Evolutionary conservation across 2,113 vertebrate species (phyloP).

Genomic region (Sinocyclocheilus maitianheensis): DNA sequence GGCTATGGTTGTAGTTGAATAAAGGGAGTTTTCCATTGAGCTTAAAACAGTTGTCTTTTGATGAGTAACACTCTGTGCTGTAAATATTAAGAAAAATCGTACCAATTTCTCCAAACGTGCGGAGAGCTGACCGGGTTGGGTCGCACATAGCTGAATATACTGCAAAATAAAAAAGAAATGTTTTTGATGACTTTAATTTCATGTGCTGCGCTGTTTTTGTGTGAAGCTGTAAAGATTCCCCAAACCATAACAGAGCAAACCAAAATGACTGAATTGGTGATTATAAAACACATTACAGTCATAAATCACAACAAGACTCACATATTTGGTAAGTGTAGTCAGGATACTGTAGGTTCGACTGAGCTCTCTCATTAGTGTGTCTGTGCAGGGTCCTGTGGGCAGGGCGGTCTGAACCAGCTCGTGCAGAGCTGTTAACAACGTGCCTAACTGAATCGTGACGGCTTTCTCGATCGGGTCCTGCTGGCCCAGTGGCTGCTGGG

Average conservation of each 20-base stretch:
- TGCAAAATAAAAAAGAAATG: slow-evolving; percentile 59
- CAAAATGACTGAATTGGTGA: neutral
- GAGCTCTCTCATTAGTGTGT: slow-evolving; percentile 84
- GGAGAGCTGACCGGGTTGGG: slow-evolving; percentile 70
- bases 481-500: slow-evolving; percentile 66
- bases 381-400: slow-evolving; percentile 83
- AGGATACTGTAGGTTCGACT: slow-evolving; percentile 88
- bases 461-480: slow-evolving; percentile 85
- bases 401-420: slow-evolving; percentile 92
- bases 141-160: slow-evolving; percentile 88
- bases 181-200: neutral
- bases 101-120: slow-evolving; percentile 93
- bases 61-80: too few species aligned
- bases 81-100: slow-evolving; percentile 59
- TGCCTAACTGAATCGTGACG: slow-evolving; percentile 89
- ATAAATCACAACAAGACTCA: slow-evolving; percentile 26
- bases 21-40: too few species aligned
- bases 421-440: slow-evolving; percentile 86
- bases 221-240: neutral
- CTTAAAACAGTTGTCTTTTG: too few species aligned
- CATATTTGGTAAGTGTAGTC: slow-evolving; percentile 85
- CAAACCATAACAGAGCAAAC: neutral
- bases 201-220: neutral
- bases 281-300: neutral
- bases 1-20: too few species aligned